These are phyloP conservation scores for Andrena trimmerana DNA, from an alignment of 2,888 invertebrate genomes.

Conservation along the genomic window DNA sequence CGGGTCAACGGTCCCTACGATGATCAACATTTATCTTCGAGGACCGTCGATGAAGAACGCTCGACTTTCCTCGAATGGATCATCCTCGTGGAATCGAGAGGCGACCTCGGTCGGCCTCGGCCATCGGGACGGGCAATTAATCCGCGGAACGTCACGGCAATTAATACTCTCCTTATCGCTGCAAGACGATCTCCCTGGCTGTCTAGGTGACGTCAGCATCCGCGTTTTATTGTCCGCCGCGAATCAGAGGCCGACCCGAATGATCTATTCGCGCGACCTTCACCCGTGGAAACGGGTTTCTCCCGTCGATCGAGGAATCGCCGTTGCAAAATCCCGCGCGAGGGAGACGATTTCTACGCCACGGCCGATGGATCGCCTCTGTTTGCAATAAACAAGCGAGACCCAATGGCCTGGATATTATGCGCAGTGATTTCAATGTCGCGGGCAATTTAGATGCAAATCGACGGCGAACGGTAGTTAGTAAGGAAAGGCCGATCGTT, in stretches of 20 bases:
- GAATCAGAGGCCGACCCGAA: constrained; percentile 28
- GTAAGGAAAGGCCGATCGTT: neutral
- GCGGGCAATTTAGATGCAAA: constrained; percentile 39
- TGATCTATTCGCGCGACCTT: constrained; percentile 53
- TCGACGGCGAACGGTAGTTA: neutral
- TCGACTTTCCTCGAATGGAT: neutral
- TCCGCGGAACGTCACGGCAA: constrained; percentile 36
- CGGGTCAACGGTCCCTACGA: neutral
- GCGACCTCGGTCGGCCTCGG: constrained; percentile 18
- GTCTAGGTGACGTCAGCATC: constrained; percentile 48
- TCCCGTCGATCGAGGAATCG: constrained; percentile 29
- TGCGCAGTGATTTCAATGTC: constrained; percentile 55
- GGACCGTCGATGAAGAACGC: neutral
- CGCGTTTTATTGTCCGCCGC: constrained; percentile 50
- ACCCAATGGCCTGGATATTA: constrained; percentile 55
- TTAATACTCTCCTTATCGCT: constrained; percentile 46
- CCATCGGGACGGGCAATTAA: constrained; percentile 33
- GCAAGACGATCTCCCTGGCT: constrained; percentile 24
- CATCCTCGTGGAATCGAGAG: neutral
- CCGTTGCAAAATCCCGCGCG: neutral
- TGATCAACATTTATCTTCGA: constrained; percentile 6
- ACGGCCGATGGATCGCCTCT: neutral
- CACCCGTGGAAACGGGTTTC: constrained; percentile 46
- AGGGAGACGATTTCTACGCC: constrained; percentile 46
- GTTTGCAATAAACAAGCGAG: neutral